Evolutionary conservation across 2,888 invertebrate species (phyloP).

Genomic region (Ennomos quercinarius): DNA sequence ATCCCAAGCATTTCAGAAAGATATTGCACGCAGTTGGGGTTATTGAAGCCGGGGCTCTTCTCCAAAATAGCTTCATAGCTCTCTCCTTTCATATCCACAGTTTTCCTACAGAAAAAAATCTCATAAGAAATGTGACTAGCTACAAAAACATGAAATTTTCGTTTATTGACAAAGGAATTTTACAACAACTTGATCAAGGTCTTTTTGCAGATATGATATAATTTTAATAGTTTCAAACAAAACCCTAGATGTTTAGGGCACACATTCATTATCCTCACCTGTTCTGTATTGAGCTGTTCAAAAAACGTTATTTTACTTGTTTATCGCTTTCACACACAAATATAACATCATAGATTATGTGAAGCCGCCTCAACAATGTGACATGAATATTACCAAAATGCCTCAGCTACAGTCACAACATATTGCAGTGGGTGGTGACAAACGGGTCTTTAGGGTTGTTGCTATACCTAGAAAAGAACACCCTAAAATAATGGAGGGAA

Average conservation of each 20-base stretch:
- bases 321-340: constrained; percentile 82
- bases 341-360: constrained; percentile 79
- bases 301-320: constrained; percentile 82
- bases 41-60: constrained; percentile 94
- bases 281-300: constrained; percentile 82
- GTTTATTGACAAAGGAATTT: constrained; percentile 61
- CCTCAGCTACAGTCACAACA: constrained; percentile 76
- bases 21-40: constrained; percentile 94
- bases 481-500: constrained; percentile 78
- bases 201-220: constrained; percentile 22
- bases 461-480: constrained; percentile 84
- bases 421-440: constrained; percentile 65
- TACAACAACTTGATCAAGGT: constrained; percentile 36
- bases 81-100: constrained; percentile 91
- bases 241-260: constrained; percentile 55
- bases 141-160: constrained; percentile 50
- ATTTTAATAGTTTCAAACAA: constrained; percentile 52
- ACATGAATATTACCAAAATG: constrained; percentile 79
- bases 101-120: constrained; percentile 86
- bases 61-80: constrained; percentile 92
- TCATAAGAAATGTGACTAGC: constrained; percentile 46
- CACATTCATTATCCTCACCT: constrained; percentile 83
- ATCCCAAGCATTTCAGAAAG: constrained; percentile 91
- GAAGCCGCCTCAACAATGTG: constrained; percentile 79
- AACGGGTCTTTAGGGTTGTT: constrained; percentile 68